Evolutionary conservation across 2,888 invertebrate species (phyloP).

Genomic region (Rotaria sp.): DNA sequence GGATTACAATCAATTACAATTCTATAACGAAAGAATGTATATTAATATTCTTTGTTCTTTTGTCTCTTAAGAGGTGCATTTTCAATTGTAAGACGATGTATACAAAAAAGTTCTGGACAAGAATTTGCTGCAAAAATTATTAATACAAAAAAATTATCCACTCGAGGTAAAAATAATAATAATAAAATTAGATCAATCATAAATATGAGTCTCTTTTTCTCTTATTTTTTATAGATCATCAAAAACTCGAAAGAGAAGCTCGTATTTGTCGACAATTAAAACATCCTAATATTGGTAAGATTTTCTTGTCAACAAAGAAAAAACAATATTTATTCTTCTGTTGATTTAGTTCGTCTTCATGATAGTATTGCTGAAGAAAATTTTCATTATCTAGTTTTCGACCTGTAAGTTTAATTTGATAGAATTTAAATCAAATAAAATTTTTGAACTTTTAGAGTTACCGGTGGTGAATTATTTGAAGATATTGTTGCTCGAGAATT

Average conservation of each 20-base stretch:
- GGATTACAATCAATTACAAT: constrained; percentile 7
- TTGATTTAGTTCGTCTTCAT: constrained; percentile 75
- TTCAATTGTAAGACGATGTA: constrained; percentile 96
- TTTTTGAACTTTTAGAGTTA: constrained; percentile 49
- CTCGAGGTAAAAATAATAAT: constrained; percentile 67
- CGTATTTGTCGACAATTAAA: constrained; percentile 97
- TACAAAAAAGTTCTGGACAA: constrained; percentile 89
- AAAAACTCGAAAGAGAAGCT: constrained; percentile 97
- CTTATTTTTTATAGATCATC: constrained; percentile 71
- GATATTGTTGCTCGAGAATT: constrained; percentile 95
- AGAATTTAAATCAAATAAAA: neutral
- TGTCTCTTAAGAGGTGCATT: constrained; percentile 78
- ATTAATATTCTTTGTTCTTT: neutral
- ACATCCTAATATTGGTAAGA: constrained; percentile 82
- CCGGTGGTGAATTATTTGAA: constrained; percentile 57
- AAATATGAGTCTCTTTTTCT: no score
- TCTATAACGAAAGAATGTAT: neutral
- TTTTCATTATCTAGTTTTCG: constrained; percentile 97
- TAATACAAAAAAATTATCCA: constrained; percentile 96
- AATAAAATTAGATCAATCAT: no score
- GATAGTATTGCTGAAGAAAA: constrained; percentile 98
- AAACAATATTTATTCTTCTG: no score
- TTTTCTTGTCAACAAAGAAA: neutral
- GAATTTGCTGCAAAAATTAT: constrained; percentile 99
- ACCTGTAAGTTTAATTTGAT: constrained; percentile 68